These are phyloP conservation scores for Oenanthe melanoleuca DNA, from an alignment of 2,113 vertebrate species.

Conservation along the genomic window DNA sequence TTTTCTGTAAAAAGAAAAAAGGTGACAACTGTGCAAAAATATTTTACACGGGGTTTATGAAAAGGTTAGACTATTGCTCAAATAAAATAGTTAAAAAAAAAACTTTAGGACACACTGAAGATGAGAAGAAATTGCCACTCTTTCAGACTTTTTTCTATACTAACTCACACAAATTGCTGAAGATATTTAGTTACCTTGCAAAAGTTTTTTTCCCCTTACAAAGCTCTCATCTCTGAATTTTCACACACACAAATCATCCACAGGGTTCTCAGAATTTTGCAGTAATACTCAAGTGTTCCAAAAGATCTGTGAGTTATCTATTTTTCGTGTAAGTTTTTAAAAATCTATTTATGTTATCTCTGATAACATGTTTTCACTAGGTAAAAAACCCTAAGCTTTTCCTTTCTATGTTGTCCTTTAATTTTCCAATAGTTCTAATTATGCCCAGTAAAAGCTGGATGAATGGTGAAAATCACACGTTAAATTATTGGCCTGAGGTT, in stretches of 20 bases:
- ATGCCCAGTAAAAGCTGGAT: background rate
- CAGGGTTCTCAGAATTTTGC: background rate
- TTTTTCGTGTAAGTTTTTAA: background rate
- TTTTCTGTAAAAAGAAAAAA: background rate
- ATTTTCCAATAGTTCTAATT: background rate
- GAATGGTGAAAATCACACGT: background rate
- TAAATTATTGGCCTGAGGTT: background rate
- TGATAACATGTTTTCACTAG: background rate
- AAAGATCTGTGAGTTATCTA: background rate
- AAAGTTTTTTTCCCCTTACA: too few species aligned
- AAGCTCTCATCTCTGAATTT: too few species aligned
- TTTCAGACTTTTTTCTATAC: too few species aligned
- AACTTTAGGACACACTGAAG: background rate
- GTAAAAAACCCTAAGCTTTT: background rate
- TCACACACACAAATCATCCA: too few species aligned
- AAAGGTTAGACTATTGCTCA: background rate
- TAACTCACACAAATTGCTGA: too few species aligned
- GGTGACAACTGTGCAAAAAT: background rate
- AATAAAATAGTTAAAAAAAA: background rate
- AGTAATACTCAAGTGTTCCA: background rate
- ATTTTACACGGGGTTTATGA: fast-evolving
- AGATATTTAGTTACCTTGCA: too few species aligned
- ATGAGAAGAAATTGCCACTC: too few species aligned
- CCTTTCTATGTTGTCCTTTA: background rate
- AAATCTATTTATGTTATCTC: background rate